Evolutionary conservation across 92 coral and sea anemone genomes (phyloP), one percentile per base, ranked within the genome.

Genomic region (Diadumene lineata): DNA sequence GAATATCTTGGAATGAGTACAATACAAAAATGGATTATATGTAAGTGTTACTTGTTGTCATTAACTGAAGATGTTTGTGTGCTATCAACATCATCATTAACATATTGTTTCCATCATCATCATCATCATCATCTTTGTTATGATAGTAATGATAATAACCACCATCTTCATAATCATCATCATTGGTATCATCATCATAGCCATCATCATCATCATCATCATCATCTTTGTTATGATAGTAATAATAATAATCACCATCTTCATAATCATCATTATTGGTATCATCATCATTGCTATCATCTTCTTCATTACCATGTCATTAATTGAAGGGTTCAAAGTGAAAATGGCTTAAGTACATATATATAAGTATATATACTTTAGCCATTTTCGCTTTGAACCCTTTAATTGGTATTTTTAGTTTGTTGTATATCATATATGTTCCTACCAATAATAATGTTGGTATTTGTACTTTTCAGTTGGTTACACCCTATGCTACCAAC

Each of bases 401-500:
- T n/a, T n/a, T n/a, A n/a, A n/a, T n/a, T n/a, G n/a, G n/a, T 23
- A 53, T 53, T 23, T 9, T 38, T 38, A 38, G 7, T 13, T 4
- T 13, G 7, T 4, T 38, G 48, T 13, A 38, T 38, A 6, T 4
- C 48, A 6, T 4, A 6, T 13, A 38, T 38, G 13, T 38, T 38
- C 48, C 48, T 38, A 38, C 6, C 48, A 13, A 38, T 38, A 6
- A 38, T 38, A 13, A 4, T 38, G 48, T 38, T n/a, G n/a, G n/a
- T n/a, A n/a, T n/a, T n/a, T n/a, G n/a, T n/a, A n/a, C n/a, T n/a
- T 61, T 44, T 3, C 74, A 96, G 99, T 96, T 81, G 97, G 99
- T 23, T 96, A 96, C 81, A 89, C 93, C 22, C 87, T 96, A 9
- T 96, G 99, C 58, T 93, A 96, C 68, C 93, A 96, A 43, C 99